phyloP scores from a whole-genome alignment of 2,113 vertebrate species.

The Rhinolophus ferrumequinum region DNA sequence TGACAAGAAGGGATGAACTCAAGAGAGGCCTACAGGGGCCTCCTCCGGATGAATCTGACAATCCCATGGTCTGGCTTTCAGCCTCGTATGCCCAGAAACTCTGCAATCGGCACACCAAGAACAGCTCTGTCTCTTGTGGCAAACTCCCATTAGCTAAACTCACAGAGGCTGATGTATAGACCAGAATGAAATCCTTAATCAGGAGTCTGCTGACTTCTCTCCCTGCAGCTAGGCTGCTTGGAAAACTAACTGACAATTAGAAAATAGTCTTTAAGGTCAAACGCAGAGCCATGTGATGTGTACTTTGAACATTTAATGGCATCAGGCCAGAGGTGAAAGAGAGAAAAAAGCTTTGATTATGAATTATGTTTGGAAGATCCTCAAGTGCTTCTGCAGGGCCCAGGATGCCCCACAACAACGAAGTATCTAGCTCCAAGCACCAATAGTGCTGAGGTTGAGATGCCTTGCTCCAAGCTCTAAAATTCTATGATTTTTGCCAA shows the following conservation, averaged over 20 bases:
- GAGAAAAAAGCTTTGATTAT: not conserved
- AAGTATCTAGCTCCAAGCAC: no score
- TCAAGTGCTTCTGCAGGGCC: not conserved
- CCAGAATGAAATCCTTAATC: not conserved
- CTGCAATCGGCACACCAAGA: not conserved
- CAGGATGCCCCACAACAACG: not conserved
- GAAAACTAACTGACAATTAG: not conserved
- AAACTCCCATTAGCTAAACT: not conserved
- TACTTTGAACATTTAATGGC: not conserved
- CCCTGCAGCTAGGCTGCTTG: not conserved
- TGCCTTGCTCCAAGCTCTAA: not conserved
- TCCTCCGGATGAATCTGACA: not conserved
- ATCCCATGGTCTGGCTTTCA: not conserved
- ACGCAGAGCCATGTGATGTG: not conserved
- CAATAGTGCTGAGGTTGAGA: not conserved
- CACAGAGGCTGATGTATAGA: not conserved
- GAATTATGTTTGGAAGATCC: not conserved
- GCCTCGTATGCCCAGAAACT: not conserved
- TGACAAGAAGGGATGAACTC: not conserved
- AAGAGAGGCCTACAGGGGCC: not conserved
- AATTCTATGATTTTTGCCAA: not conserved
- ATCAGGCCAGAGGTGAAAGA: not conserved
- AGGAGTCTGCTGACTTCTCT: not conserved
- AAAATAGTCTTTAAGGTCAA: not conserved
- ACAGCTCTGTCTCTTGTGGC: not conserved